phyloP scores from a whole-genome alignment of 2,797 vertebrate genomes.

The Mormyrus proboscirostris region DNA sequence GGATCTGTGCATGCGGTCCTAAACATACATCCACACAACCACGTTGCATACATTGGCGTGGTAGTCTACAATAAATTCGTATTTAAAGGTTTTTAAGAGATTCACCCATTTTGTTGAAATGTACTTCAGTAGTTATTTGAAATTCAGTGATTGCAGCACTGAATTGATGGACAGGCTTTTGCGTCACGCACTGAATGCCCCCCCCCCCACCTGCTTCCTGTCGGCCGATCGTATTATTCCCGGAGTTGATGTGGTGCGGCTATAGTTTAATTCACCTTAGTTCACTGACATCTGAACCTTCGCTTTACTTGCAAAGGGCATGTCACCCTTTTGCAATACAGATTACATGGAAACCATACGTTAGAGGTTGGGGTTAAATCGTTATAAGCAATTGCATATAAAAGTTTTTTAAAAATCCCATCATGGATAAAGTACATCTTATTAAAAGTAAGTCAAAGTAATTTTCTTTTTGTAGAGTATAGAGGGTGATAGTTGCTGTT shows the following conservation, averaged over 20 bases:
- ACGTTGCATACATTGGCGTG: background rate
- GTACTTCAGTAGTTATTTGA: background rate
- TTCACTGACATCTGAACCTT: slow-evolving; percentile 6
- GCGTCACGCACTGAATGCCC: background rate
- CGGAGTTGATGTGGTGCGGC: background rate
- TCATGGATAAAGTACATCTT: background rate
- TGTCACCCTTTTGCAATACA: background rate
- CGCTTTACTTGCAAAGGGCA: background rate
- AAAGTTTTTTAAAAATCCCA: background rate
- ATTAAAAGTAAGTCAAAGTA: background rate
- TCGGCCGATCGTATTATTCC: background rate
- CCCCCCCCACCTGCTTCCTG: background rate
- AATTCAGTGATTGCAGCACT: background rate
- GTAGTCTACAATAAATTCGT: background rate
- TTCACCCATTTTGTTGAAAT: background rate
- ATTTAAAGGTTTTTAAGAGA: background rate
- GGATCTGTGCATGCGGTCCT: background rate
- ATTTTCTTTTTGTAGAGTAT: background rate
- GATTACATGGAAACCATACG: background rate
- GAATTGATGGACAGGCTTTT: background rate
- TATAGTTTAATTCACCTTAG: background rate
- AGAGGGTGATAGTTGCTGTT: background rate
- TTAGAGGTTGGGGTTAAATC: background rate
- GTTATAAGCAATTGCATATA: background rate
- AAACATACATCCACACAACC: background rate